Evolutionary conservation across 2,888 invertebrate genomes (phyloP).

Genomic region (Psylliodes chrysocephalus): DNA sequence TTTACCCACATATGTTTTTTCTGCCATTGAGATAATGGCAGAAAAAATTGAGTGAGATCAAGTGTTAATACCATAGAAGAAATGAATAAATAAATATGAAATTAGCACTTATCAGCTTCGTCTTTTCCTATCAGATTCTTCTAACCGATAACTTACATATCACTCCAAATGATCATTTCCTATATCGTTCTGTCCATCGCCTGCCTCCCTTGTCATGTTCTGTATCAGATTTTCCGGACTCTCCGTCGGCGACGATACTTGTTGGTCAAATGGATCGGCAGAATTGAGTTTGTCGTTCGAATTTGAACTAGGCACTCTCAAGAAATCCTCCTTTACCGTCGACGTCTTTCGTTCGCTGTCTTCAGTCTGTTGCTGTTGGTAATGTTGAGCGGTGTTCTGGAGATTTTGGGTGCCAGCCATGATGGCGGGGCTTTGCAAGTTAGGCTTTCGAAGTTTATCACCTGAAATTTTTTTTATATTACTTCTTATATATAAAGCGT

Average conservation of each 20-base stretch:
- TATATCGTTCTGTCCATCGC: constrained; percentile 64
- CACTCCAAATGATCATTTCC: constrained; percentile 55
- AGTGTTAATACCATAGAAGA: too few relatives aligned
- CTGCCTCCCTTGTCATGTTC: constrained; percentile 69
- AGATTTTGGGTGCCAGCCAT: constrained; percentile 58
- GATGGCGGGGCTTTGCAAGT: constrained; percentile 57
- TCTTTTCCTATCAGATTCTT: too few relatives aligned
- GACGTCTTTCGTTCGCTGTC: constrained; percentile 36
- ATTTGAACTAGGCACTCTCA: constrained; percentile 54
- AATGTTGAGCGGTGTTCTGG: constrained; percentile 51
- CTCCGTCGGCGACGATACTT: constrained; percentile 44
- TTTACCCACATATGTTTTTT: too few relatives aligned
- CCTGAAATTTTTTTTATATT: constrained; percentile 53
- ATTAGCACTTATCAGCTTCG: too few relatives aligned
- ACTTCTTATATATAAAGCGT: too few relatives aligned
- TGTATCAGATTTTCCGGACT: constrained; percentile 57
- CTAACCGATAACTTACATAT: constrained; percentile 41
- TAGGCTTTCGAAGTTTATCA: constrained; percentile 61
- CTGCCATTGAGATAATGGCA: too few relatives aligned
- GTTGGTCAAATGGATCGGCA: constrained; percentile 53
- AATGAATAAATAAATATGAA: too few relatives aligned
- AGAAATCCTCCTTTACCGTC: constrained; percentile 56
- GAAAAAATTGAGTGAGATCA: too few relatives aligned
- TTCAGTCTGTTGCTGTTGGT: constrained; percentile 44
- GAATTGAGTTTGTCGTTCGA: constrained; percentile 53